Evolutionary conservation across 2,113 vertebrate genomes (phyloP), one percentile per base, ranked within the genome.

Genomic region (Paratilapia polleni): DNA sequence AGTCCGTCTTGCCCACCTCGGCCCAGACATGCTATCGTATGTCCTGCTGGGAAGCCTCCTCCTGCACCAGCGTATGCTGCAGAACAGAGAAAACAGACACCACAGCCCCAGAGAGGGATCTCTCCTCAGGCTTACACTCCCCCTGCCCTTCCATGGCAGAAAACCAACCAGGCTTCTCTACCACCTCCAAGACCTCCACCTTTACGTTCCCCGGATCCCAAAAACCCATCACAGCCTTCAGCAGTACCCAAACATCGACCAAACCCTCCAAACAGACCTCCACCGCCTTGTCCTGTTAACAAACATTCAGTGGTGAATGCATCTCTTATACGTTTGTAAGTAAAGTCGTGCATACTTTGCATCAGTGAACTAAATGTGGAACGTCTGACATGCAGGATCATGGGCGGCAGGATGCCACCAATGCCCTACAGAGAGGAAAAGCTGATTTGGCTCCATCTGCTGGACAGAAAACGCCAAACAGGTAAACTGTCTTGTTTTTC

Each of bases 221-320:
- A 83, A 85, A 36, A 75, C 49, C 80, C 20, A 0, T 38, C 78
- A 6, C 84, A 85, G 79, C 86, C 80, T 61, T 80, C 87, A 26
- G 15, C 78, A 1, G 47, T 28, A 36, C 10, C 84, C 4, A 90
- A 83, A 88, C 57, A 54, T n/a, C 85, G 93, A n/a, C 92, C 95
- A n/a, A 85, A 84, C 17, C 96, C 96, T 1, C 96, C 96, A 6
- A 94, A 49, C 79, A 94, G 96, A 92, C 95, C 96, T 64, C 95
- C 95, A 41, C 96, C 96, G 0, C 95, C 94, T 34, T 94, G 94
- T 77, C 96, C 95, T 38, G 34, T 88, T 22, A 92, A 74, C 79
- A 95, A 73, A 78, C 79, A 84, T 20, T 63, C 54, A 80, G 49
- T 31, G 84, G 93, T 94, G 56, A 90, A 41, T 80, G 8, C n/a